Conservation (phyloP, 1,140 invertebrate genomes). For the Zaprionus gabonicus region DNA sequence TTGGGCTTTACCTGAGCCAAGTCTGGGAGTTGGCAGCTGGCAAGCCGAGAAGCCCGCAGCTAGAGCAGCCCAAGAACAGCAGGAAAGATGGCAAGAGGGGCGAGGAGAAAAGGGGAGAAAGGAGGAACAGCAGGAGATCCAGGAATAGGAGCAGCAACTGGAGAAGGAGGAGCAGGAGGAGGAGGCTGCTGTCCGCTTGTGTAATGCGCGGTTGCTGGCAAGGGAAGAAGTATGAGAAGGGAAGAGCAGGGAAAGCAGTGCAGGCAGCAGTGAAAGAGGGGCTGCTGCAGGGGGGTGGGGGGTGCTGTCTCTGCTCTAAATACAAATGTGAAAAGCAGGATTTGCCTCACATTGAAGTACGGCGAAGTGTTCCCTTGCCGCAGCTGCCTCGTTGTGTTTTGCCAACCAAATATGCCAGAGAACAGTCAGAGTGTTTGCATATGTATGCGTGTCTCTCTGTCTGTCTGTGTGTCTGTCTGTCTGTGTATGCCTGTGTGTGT, state of each 20-base stretch:
- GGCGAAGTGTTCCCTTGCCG: slow-evolving; percentile 23
- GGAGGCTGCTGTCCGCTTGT: slow-evolving; percentile 25
- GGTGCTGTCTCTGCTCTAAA: slow-evolving; percentile 52
- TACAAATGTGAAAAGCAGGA: slow-evolving; percentile 61
- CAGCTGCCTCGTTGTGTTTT: slow-evolving; percentile 31
- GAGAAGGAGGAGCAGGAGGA: background rate
- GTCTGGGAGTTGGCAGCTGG: slow-evolving; percentile 20
- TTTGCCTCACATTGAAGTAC: slow-evolving; percentile 52
- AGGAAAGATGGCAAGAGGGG: background rate
- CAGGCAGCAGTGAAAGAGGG: background rate
- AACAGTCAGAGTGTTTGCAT: slow-evolving; percentile 11
- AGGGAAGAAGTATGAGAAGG: background rate
- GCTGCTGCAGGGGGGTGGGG: background rate
- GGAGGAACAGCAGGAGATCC: background rate
- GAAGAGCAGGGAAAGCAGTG: too few relatives aligned
- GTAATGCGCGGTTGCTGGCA: slow-evolving; percentile 12
- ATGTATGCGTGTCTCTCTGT: slow-evolving; percentile 14
- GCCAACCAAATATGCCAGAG: slow-evolving; percentile 57
- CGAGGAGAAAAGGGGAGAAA: background rate
- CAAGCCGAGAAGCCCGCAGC: slow-evolving; percentile 14
- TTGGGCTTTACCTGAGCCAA: slow-evolving; percentile 42
- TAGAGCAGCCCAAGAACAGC: background rate
- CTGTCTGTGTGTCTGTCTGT: slow-evolving; percentile 12
- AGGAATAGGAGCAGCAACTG: background rate
- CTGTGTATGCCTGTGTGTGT: slow-evolving; percentile 1